These are phyloP conservation scores for Ectobius pallidus DNA, from an alignment of 2,888 invertebrate species.

Conservation along the genomic window DNA sequence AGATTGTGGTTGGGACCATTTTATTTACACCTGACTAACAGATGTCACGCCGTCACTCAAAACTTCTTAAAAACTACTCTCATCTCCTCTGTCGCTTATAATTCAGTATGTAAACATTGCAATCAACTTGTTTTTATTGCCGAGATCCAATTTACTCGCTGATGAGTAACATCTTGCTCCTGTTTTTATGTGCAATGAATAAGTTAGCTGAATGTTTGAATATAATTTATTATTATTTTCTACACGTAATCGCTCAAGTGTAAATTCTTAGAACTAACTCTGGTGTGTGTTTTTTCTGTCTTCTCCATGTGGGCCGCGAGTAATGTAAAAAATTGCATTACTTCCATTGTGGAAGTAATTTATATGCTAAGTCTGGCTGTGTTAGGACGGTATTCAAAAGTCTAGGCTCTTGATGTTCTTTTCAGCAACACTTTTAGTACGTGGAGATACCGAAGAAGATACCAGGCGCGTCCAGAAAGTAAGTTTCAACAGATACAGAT, in stretches of 20 bases:
- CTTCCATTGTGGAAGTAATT: too few relatives aligned
- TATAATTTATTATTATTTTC: not conserved
- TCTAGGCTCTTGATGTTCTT: too few relatives aligned
- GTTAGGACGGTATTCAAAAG: too few relatives aligned
- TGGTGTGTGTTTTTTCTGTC: too few relatives aligned
- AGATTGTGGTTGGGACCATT: not conserved
- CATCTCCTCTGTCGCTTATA: not conserved
- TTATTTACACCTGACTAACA: constrained; percentile 23
- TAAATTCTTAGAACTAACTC: not conserved
- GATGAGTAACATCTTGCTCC: not conserved
- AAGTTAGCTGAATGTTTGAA: not conserved
- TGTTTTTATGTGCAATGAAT: not conserved
- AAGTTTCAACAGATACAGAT: too few relatives aligned
- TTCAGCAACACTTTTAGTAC: too few relatives aligned
- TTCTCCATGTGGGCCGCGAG: too few relatives aligned
- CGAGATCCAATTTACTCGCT: constrained; percentile 17
- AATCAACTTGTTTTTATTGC: constrained; percentile 16
- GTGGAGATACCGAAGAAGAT: too few relatives aligned
- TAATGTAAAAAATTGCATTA: too few relatives aligned
- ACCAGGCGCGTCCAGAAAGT: too few relatives aligned
- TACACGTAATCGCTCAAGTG: not conserved
- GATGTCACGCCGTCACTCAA: constrained; percentile 25
- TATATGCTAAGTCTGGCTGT: too few relatives aligned
- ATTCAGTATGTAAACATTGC: constrained; percentile 24
- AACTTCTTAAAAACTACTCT: constrained; percentile 9